These are phyloP conservation scores for Dendrocopos noguchii DNA, from an alignment of 2,113 vertebrate species.

Conservation along the genomic window DNA sequence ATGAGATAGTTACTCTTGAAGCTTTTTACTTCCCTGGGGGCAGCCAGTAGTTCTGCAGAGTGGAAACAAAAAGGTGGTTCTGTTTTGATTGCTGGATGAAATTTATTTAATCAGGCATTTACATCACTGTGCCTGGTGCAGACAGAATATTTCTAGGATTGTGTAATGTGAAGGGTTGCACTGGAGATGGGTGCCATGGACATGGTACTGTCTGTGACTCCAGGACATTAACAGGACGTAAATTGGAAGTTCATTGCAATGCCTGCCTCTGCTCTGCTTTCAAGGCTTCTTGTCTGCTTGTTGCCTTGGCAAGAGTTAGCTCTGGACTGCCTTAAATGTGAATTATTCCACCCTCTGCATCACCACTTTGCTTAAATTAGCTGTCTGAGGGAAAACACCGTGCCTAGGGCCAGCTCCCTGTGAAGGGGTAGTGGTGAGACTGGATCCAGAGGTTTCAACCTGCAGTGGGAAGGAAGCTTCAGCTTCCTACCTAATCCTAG, in stretches of 20 bases:
- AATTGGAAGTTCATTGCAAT: neutral
- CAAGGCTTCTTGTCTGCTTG: neutral
- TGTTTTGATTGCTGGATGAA: conserved; percentile 19
- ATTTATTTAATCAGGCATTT: conserved; percentile 33
- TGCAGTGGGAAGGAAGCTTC: neutral
- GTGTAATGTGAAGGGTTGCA: neutral
- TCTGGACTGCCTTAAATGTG: neutral
- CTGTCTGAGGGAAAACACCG: neutral
- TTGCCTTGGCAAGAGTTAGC: neutral
- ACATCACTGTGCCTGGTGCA: neutral
- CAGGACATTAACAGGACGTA: neutral
- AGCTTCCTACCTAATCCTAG: neutral
- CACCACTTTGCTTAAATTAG: neutral
- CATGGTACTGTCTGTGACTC: neutral
- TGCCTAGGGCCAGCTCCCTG: neutral
- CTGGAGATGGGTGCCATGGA: neutral
- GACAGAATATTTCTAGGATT: conserved; percentile 41
- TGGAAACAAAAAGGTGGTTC: conserved; percentile 42
- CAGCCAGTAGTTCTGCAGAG: neutral
- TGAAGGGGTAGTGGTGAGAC: neutral
- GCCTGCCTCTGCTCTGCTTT: neutral
- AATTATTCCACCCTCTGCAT: neutral
- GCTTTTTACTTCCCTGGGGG: conserved; percentile 36
- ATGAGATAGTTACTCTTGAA: conserved; percentile 10
- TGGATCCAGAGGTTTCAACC: neutral